Evolutionary conservation across 2,797 vertebrate species (phyloP).

Genomic region (Karalla daura): DNA sequence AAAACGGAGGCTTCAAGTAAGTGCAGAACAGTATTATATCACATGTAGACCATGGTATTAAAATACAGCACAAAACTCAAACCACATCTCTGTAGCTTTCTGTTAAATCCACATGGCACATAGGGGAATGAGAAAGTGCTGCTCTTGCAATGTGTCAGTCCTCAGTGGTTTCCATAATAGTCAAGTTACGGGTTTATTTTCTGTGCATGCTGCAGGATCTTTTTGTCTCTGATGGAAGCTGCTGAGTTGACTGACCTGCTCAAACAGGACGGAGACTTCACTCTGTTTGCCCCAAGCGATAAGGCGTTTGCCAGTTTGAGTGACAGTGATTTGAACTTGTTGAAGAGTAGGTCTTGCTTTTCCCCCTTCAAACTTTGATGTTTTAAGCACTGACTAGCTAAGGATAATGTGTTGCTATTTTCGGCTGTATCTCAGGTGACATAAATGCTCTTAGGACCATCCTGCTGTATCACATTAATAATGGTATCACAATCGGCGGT

Average conservation of each 20-base stretch:
- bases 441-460: conserved; percentile 91
- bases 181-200: conserved; percentile 40
- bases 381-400: neutral
- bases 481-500: conserved; percentile 90
- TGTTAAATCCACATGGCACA: conserved; percentile 43
- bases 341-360: conserved; percentile 86
- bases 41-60: conserved; percentile 23
- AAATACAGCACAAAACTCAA: conserved; percentile 21
- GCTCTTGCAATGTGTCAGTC: conserved; percentile 33
- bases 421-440: conserved; percentile 84
- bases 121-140: conserved; percentile 40
- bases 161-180: conserved; percentile 45
- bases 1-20: conserved; percentile 92
- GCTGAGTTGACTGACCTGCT: conserved; percentile 92
- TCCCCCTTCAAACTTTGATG: neutral
- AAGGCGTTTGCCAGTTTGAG: conserved; percentile 91
- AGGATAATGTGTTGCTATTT: too few species aligned
- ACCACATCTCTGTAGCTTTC: conserved; percentile 41
- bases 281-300: conserved; percentile 94
- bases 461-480: conserved; percentile 93
- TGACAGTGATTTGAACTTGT: conserved; percentile 82
- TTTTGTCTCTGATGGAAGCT: conserved; percentile 92
- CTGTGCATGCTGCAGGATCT: conserved; percentile 85
- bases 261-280: conserved; percentile 88
- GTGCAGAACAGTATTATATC: conserved; percentile 28